Conservation (phyloP, 1,140 invertebrate species). For the Teleopsis dalmanni region DNA sequence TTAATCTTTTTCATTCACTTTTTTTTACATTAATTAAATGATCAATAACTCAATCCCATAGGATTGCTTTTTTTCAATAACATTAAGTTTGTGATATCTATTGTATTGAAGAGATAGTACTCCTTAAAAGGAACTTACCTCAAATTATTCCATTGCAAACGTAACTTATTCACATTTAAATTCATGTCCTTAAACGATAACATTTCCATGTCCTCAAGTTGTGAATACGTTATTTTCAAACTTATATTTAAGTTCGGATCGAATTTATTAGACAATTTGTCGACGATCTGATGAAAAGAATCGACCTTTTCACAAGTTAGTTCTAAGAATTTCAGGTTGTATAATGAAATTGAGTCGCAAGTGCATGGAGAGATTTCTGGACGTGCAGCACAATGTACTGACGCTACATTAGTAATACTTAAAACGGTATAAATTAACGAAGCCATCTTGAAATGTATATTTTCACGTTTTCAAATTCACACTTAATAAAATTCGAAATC, state of each 20-base stretch:
- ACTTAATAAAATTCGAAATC: too few species aligned
- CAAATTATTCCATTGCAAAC: constrained; percentile 63
- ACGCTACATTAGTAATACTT: constrained; percentile 55
- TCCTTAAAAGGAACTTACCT: too few species aligned
- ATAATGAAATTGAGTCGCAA: constrained; percentile 59
- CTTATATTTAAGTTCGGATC: constrained; percentile 58
- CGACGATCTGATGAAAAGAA: constrained; percentile 60
- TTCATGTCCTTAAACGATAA: constrained; percentile 65
- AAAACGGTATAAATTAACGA: constrained; percentile 49
- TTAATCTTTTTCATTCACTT: too few species aligned
- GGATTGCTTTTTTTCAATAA: too few species aligned
- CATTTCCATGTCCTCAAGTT: constrained; percentile 60
- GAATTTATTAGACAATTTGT: constrained; percentile 61
- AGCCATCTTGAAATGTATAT: too few species aligned
- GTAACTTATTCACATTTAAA: constrained; percentile 61
- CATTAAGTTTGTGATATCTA: too few species aligned
- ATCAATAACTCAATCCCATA: too few species aligned
- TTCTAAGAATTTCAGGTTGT: constrained; percentile 53
- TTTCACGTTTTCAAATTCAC: too few species aligned
- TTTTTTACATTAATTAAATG: too few species aligned
- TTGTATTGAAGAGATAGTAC: too few species aligned
- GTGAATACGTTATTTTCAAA: constrained; percentile 61
- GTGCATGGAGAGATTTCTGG: constrained; percentile 72
- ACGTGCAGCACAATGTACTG: constrained; percentile 64
- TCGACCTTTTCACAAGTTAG: constrained; percentile 64